These are phyloP conservation scores for Thaumatotibia leucotreta DNA, from an alignment of 1,140 invertebrate genomes.

Conservation along the genomic window DNA sequence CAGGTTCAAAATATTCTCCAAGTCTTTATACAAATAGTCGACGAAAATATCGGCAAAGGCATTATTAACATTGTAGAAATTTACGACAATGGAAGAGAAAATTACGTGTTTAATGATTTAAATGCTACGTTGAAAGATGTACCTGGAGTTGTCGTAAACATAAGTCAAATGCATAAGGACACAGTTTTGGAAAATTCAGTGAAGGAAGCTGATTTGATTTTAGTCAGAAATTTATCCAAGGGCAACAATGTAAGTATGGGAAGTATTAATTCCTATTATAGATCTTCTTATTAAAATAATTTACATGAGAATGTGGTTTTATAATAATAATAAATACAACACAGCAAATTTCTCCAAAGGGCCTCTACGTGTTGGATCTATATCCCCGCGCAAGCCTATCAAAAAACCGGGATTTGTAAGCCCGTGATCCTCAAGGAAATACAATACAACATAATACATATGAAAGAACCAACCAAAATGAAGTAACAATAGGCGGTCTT, in stretches of 20 bases:
- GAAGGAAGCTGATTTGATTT: conserved; percentile 18
- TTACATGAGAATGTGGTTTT: neutral
- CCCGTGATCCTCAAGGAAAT: too few relatives aligned
- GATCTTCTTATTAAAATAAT: neutral
- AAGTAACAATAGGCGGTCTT: too few relatives aligned
- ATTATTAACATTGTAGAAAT: conserved; percentile 25
- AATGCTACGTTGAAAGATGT: conserved; percentile 17
- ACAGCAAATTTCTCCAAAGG: too few relatives aligned
- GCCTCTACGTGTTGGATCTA: too few relatives aligned
- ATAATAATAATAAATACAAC: too few relatives aligned
- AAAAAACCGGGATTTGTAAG: too few relatives aligned
- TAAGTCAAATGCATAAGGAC: conserved; percentile 15
- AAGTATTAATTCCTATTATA: too few relatives aligned
- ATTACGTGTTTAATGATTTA: conserved; percentile 14
- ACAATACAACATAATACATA: too few relatives aligned
- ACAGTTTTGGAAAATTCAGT: conserved; percentile 8
- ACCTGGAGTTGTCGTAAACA: conserved; percentile 17
- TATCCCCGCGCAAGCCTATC: too few relatives aligned
- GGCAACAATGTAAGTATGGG: conserved; percentile 31
- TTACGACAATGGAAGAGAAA: conserved; percentile 12
- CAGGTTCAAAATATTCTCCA: conserved; percentile 26
- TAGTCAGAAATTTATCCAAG: conserved; percentile 21
- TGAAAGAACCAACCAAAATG: too few relatives aligned
- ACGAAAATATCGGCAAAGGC: conserved; percentile 33
- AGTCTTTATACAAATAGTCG: conserved; percentile 33